Evolutionary conservation across 2,113 vertebrate genomes (phyloP).

Genomic region (Microtus oregoni): DNA sequence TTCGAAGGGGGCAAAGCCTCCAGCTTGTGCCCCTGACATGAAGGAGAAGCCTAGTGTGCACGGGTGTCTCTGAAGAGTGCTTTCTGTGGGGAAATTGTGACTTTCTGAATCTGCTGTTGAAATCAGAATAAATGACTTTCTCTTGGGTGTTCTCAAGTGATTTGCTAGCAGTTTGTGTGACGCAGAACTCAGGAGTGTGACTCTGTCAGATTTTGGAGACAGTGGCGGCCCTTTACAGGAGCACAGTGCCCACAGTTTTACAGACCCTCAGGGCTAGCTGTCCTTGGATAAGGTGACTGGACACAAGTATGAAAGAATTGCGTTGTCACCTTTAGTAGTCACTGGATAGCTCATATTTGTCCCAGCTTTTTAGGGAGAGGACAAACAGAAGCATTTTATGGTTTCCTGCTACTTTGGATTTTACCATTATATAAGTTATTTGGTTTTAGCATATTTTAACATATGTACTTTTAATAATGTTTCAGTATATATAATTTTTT

Average conservation of each 20-base stretch:
- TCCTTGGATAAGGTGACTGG: not conserved
- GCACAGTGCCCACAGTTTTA: no score
- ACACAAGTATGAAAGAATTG: not conserved
- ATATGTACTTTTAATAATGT: not conserved
- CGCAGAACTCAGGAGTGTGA: not conserved
- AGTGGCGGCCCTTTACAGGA: not conserved
- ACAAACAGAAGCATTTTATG: not conserved
- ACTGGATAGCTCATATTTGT: not conserved
- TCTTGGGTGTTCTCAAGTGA: not conserved
- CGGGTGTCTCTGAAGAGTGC: not conserved
- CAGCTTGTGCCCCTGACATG: not conserved
- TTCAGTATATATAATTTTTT: slow-evolving; percentile 29
- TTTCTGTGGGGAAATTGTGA: not conserved
- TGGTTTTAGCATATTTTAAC: slow-evolving; percentile 27
- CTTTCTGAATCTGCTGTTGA: not conserved
- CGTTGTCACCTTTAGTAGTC: not conserved
- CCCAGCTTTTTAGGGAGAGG: not conserved
- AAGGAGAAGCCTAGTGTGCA: not conserved
- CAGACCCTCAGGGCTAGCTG: not conserved
- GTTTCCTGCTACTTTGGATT: not conserved
- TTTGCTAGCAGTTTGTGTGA: slow-evolving; percentile 7
- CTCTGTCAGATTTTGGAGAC: not conserved
- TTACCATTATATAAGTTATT: not conserved
- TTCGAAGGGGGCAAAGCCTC: not conserved
- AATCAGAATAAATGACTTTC: slow-evolving; percentile 60